Conservation (phyloP, 2,888 invertebrate genomes). For the Agapostemon virescens region DNA sequence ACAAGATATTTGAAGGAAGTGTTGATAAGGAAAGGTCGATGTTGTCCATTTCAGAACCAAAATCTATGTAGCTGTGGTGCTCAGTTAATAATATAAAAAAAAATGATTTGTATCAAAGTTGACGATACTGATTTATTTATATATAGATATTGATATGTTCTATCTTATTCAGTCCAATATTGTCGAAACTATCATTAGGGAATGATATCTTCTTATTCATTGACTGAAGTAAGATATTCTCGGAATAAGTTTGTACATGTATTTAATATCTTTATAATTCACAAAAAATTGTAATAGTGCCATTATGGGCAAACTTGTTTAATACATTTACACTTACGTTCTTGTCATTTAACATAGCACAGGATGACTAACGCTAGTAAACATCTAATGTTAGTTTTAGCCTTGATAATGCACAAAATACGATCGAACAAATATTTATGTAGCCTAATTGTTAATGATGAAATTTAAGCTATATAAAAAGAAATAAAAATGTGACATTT, state of each 20-base stretch:
- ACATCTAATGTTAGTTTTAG: conserved; percentile 45
- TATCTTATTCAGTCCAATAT: conserved; percentile 27
- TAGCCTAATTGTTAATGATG: conserved; percentile 29
- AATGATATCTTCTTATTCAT: conserved; percentile 49
- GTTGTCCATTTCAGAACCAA: conserved; percentile 74
- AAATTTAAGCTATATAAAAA: conserved; percentile 23
- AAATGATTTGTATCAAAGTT: conserved; percentile 28
- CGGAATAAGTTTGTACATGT: conserved; percentile 50
- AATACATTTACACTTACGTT: conserved; percentile 51
- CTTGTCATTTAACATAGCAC: conserved; percentile 46
- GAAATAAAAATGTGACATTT: conserved; percentile 33
- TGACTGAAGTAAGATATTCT: conserved; percentile 60
- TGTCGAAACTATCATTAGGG: conserved; percentile 45
- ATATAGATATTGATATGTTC: conserved; percentile 31
- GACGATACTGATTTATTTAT: conserved; percentile 43
- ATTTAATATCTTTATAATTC: conserved; percentile 47
- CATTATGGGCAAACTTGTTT: conserved; percentile 69
- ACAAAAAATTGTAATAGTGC: conserved; percentile 67
- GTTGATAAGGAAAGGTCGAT: conserved; percentile 79
- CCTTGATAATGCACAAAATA: conserved; percentile 52
- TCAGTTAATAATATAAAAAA: conserved; percentile 25
- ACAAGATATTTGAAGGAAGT: conserved; percentile 40
- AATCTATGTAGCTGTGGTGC: conserved; percentile 41
- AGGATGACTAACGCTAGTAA: conserved; percentile 34
- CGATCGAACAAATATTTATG: conserved; percentile 62